Percentiles rank a stretch among this genome's conserved stretches.
phyloP scores from a whole-genome alignment of 2,113 vertebrate genomes.

The Ciconia stormi region DNA sequence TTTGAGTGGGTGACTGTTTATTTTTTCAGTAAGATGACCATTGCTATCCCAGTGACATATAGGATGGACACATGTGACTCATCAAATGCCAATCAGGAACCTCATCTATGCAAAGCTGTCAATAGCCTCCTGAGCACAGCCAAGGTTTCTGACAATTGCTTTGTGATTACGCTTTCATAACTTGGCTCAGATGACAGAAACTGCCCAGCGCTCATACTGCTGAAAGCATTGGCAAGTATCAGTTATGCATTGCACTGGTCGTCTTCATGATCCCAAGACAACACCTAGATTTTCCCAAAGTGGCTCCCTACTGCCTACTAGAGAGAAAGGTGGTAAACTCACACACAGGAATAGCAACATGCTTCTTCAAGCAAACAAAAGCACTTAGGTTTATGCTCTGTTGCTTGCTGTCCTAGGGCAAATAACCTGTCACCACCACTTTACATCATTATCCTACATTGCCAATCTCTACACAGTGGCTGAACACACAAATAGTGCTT shows the following conservation, averaged over 20 bases:
- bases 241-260: fast-evolving
- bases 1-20: neutral
- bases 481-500: neutral
- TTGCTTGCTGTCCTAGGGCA: neutral
- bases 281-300: too few relatives aligned
- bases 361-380: neutral
- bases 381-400: neutral
- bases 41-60: neutral
- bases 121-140: neutral
- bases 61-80: neutral
- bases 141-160: neutral
- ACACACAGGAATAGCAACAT: neutral
- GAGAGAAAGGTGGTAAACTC: neutral
- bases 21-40: neutral
- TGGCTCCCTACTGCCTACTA: neutral
- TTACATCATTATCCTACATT: neutral
- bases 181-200: neutral
- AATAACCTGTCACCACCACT: neutral
- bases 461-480: neutral
- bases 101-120: neutral
- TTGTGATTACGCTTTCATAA: neutral
- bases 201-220: neutral
- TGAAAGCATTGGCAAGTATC: neutral
- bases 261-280: neutral
- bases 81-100: neutral